Percentiles rank a stretch among this genome's conserved stretches.
Conservation (phyloP, 2,797 vertebrate genomes). For the Silurus lanzhouensis region DNA sequence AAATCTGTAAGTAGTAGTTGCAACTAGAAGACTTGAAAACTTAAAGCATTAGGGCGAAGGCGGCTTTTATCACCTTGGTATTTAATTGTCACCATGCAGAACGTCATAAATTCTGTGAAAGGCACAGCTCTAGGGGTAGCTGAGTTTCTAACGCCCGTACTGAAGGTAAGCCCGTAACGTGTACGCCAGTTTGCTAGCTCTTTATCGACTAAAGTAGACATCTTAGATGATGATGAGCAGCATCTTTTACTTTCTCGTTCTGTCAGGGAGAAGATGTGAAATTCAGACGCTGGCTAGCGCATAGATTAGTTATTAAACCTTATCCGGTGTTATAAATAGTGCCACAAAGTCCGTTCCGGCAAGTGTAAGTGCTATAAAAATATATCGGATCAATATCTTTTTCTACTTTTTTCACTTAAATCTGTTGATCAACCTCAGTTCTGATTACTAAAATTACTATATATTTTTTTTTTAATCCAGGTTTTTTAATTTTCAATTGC, state of each 20-base stretch:
- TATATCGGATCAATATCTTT: too few species aligned
- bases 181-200: conserved; percentile 15
- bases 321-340: too few species aligned
- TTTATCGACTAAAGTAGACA: background rate
- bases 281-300: background rate
- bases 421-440: too few species aligned
- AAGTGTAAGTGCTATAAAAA: too few species aligned
- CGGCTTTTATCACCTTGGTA: too few species aligned
- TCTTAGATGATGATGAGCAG: background rate
- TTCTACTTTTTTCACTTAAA: too few species aligned
- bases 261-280: background rate
- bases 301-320: background rate
- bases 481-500: too few species aligned
- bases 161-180: conserved; percentile 70
- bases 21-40: background rate
- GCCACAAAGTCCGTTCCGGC: too few species aligned
- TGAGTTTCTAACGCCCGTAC: conserved; percentile 86
- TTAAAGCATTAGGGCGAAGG: background rate
- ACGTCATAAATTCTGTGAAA: conserved; percentile 86
- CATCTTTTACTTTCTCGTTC: background rate
- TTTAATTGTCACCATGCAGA: conserved; percentile 73
- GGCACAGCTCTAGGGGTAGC: conserved; percentile 86
- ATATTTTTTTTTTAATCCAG: too few species aligned
- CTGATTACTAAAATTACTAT: too few species aligned
- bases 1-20: background rate